Percentiles rank a stretch among this genome's conserved stretches.
Evolutionary conservation across 2,888 invertebrate species (phyloP).

Genomic region (Chromoteleia sp.): DNA sequence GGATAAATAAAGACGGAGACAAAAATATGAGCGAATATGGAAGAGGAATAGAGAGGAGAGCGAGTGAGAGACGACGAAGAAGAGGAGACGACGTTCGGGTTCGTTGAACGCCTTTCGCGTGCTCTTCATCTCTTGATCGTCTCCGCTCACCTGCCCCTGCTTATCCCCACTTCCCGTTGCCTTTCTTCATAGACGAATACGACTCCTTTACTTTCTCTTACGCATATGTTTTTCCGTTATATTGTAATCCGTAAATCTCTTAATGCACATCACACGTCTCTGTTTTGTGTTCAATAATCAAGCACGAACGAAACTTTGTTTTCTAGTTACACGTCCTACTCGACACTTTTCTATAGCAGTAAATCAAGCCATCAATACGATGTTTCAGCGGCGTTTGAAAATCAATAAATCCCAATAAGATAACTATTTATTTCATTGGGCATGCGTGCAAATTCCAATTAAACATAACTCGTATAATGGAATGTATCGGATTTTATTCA

Average conservation of each 20-base stretch:
- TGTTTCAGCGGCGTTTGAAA: too few species aligned
- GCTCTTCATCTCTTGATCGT: slow-evolving; percentile 71
- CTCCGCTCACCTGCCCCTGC: slow-evolving; percentile 71
- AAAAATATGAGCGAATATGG: slow-evolving; percentile 4
- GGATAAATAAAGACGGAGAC: slow-evolving; percentile 58
- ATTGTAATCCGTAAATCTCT: slow-evolving; percentile 56
- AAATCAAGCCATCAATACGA: too few species aligned
- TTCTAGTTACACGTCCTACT: too few species aligned
- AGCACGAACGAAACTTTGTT: neutral
- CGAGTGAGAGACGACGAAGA: slow-evolving; percentile 35
- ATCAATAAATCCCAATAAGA: too few species aligned
- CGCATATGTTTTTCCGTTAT: slow-evolving; percentile 67
- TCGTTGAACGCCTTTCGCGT: slow-evolving; percentile 76
- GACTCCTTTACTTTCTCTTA: slow-evolving; percentile 68
- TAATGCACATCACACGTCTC: slow-evolving; percentile 39
- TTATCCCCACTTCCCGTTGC: slow-evolving; percentile 41
- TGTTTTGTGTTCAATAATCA: slow-evolving; percentile 13
- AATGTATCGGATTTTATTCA: too few species aligned
- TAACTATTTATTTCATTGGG: too few species aligned
- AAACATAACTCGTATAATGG: too few species aligned
- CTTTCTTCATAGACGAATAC: slow-evolving; percentile 68
- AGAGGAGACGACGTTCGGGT: slow-evolving; percentile 65
- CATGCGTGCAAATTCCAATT: too few species aligned
- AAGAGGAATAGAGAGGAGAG: slow-evolving; percentile 44
- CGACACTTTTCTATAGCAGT: too few species aligned